These are phyloP conservation scores for Dasyornis broadbenti DNA, from an alignment of 2,113 vertebrate species.

Conservation along the genomic window DNA sequence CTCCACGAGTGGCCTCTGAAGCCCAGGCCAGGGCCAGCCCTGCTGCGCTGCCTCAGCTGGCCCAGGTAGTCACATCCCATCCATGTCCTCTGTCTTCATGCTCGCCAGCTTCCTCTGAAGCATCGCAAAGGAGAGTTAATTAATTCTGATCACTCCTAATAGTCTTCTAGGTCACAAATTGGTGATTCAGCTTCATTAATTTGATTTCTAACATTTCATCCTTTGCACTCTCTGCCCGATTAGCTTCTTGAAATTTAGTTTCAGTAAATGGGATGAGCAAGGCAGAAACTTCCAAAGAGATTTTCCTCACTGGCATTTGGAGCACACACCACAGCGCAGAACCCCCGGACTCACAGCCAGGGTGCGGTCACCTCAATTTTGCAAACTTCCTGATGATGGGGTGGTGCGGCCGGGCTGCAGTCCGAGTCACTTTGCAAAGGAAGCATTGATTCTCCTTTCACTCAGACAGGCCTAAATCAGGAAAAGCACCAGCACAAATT, in stretches of 20 bases:
- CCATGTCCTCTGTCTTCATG: not conserved
- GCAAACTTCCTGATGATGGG: not conserved
- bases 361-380: not conserved
- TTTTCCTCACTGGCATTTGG: conserved; percentile 56
- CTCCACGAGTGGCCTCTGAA: not conserved
- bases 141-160: conserved; percentile 68
- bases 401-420: not conserved
- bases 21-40: not conserved
- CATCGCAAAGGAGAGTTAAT: conserved; percentile 53
- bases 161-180: conserved; percentile 67
- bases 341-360: not conserved
- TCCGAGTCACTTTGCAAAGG: not conserved
- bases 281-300: conserved; percentile 70
- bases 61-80: conserved; percentile 53
- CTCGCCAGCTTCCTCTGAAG: not conserved
- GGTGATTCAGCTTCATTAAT: conserved; percentile 68
- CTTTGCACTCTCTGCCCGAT: conserved; percentile 71
- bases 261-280: conserved; percentile 64
- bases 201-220: conserved; percentile 71
- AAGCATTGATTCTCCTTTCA: not conserved
- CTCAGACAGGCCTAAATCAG: not conserved
- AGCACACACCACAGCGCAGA: not conserved
- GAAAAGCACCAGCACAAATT: not conserved
- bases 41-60: not conserved
- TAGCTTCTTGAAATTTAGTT: conserved; percentile 69